Conservation (phyloP, 2,113 vertebrate genomes). For the Stercorarius parasiticus region DNA sequence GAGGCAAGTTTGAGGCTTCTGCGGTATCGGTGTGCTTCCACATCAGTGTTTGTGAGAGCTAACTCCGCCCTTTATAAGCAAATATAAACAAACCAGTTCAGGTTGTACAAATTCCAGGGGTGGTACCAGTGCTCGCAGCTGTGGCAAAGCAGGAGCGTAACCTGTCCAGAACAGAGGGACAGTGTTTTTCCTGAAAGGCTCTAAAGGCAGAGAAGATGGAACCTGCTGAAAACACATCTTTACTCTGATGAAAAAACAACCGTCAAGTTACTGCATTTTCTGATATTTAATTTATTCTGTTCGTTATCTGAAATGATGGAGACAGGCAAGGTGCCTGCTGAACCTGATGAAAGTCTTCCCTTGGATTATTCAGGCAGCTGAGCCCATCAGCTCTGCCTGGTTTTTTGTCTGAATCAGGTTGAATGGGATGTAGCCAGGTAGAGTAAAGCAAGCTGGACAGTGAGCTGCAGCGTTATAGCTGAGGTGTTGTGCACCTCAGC, state of each 20-base stretch:
- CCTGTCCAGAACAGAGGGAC: background rate
- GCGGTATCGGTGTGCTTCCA: background rate
- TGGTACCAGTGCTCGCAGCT: background rate
- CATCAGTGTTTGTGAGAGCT: background rate
- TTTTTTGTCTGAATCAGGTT: background rate
- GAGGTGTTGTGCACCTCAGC: background rate
- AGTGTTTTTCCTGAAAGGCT: background rate
- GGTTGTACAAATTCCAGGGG: background rate
- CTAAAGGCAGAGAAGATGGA: background rate
- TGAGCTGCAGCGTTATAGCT: background rate
- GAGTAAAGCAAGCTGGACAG: background rate
- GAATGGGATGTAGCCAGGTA: background rate
- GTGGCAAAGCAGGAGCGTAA: background rate
- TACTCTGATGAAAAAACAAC: background rate
- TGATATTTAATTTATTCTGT: background rate
- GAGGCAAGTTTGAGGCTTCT: slow-evolving; percentile 1
- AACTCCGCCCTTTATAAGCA: background rate
- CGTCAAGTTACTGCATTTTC: background rate
- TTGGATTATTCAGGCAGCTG: background rate
- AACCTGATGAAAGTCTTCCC: background rate
- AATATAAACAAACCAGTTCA: background rate
- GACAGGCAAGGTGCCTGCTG: background rate
- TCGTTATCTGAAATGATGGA: background rate
- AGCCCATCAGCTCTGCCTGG: background rate
- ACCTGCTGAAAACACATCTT: background rate